Percentiles rank a stretch among this genome's conserved stretches.
Conservation (phyloP, 2,888 invertebrate species). For the Litoditis marina region DNA sequence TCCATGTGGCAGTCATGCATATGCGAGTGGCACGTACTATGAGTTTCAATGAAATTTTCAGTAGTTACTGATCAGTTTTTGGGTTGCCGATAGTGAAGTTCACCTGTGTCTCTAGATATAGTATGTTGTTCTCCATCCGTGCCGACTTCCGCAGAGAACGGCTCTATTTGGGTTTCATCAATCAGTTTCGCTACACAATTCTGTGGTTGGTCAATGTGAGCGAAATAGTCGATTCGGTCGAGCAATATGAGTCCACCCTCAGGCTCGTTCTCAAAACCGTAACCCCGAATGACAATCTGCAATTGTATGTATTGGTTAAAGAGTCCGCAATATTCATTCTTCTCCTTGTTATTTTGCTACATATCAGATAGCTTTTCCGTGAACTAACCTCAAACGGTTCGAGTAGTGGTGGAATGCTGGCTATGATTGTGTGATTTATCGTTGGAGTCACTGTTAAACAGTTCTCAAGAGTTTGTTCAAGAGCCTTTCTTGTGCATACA, state of each 20-base stretch:
- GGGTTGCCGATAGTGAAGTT: no score
- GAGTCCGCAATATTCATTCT: slow-evolving; percentile 1
- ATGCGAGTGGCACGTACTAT: no score
- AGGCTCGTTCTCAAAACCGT: slow-evolving; percentile 47
- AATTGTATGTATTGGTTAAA: slow-evolving; percentile 1
- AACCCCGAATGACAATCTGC: slow-evolving; percentile 45
- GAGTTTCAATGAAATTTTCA: no score
- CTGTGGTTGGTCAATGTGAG: slow-evolving; percentile 40
- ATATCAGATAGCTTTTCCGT: neutral
- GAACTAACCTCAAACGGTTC: slow-evolving; percentile 43
- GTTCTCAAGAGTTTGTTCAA: slow-evolving; percentile 35
- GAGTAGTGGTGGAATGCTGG: slow-evolving; percentile 43
- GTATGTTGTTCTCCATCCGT: slow-evolving; percentile 12
- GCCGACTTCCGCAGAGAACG: slow-evolving; percentile 10
- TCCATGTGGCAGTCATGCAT: no score
- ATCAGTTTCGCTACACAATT: slow-evolving; percentile 38
- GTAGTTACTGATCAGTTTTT: no score
- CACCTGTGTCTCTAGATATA: slow-evolving; percentile 24
- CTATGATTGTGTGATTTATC: slow-evolving; percentile 43
- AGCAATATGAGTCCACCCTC: slow-evolving; percentile 48
- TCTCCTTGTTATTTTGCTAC: no score
- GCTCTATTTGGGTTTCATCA: slow-evolving; percentile 21
- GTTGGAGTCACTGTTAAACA: slow-evolving; percentile 44
- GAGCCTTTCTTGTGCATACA: slow-evolving; percentile 40
- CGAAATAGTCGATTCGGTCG: slow-evolving; percentile 46